Evolutionary conservation across 1,140 invertebrate genomes (phyloP).

Genomic region (Drosophila pandora): DNA sequence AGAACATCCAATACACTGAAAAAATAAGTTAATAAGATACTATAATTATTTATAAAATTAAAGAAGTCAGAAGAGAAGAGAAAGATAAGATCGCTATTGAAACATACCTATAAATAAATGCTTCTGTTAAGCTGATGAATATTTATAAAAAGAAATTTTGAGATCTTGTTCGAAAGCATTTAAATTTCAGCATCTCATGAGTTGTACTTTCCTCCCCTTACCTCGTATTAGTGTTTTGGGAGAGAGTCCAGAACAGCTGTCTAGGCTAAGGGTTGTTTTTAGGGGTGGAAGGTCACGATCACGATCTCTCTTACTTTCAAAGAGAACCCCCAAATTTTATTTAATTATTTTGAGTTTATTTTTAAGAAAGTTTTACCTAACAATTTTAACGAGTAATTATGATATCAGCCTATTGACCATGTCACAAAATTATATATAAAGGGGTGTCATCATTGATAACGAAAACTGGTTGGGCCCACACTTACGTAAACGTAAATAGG

Average conservation of each 20-base stretch:
- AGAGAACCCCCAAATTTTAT: background rate
- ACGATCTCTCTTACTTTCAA: background rate
- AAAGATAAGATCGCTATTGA: too few relatives aligned
- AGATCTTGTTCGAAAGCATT: background rate
- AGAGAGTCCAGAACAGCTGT: background rate
- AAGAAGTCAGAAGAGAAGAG: too few relatives aligned
- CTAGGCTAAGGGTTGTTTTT: background rate
- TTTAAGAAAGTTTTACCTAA: background rate
- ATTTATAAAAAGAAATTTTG: background rate
- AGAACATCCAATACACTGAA: too few relatives aligned
- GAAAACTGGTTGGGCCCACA: background rate
- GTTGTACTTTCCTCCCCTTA: background rate
- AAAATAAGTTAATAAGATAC: too few relatives aligned
- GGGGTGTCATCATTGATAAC: background rate
- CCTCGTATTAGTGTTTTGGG: background rate
- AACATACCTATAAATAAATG: constrained; percentile 1
- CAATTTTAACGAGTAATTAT: background rate
- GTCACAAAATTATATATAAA: background rate
- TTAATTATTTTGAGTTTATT: background rate
- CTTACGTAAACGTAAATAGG: background rate
- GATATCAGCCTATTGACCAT: background rate
- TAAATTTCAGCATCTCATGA: background rate
- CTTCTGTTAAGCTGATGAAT: background rate
- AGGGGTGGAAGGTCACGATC: background rate
- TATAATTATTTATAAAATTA: too few relatives aligned